phyloP scores from a whole-genome alignment of 2,113 vertebrate species.

The Triplophysa dalaica region DNA sequence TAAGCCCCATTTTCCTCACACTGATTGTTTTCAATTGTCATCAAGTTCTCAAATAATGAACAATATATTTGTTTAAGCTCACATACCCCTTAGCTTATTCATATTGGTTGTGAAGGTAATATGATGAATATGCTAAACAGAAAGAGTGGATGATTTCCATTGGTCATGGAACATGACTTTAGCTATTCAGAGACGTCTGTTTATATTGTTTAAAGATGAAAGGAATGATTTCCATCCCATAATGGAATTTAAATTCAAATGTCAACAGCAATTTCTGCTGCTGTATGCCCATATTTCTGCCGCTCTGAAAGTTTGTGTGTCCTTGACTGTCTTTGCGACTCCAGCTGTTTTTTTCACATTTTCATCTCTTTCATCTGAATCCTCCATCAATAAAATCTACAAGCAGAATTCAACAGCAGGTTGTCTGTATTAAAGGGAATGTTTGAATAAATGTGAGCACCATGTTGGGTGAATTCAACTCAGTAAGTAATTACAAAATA shows the following conservation, averaged over 20 bases:
- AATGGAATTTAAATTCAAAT: constrained; percentile 57
- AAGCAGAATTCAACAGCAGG: constrained; percentile 51
- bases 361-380: constrained; percentile 41
- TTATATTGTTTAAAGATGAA: constrained; percentile 48
- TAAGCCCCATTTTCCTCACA: neutral
- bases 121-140: constrained; percentile 51
- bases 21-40: constrained; percentile 19
- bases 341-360: constrained; percentile 29
- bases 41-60: constrained; percentile 19
- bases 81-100: constrained; percentile 20
- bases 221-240: constrained; percentile 49
- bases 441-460: constrained; percentile 48
- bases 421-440: constrained; percentile 39
- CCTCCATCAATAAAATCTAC: constrained; percentile 45
- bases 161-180: constrained; percentile 46
- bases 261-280: constrained; percentile 43
- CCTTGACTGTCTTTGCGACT: constrained; percentile 50
- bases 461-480: constrained; percentile 41
- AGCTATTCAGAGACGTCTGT: constrained; percentile 18
- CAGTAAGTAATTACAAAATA: constrained; percentile 6
- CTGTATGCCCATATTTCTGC: constrained; percentile 23
- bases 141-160: constrained; percentile 29
- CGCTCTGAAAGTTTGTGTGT: constrained; percentile 39
- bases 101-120: constrained; percentile 44
- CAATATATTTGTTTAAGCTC: constrained; percentile 13